Evolutionary conservation across 1,140 invertebrate species (phyloP).

Genomic region (Antheraea pernyi): DNA sequence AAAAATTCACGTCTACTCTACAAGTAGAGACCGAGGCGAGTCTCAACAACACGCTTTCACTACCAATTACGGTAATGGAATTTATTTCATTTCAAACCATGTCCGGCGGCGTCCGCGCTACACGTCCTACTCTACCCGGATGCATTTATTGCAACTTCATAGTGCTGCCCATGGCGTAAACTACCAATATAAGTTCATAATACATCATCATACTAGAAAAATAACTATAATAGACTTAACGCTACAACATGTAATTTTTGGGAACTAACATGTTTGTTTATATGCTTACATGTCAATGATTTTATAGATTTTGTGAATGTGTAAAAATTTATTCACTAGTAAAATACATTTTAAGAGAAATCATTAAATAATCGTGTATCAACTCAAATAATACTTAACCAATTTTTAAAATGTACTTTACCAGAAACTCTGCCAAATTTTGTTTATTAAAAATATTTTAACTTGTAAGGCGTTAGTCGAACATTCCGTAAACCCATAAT

Average conservation of each 20-base stretch:
- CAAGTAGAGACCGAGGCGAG: conserved; percentile 14
- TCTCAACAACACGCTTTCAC: conserved; percentile 46
- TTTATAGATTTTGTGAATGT: too few species aligned
- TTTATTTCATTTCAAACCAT: conserved; percentile 67
- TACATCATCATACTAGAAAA: too few species aligned
- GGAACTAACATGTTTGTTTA: not conserved
- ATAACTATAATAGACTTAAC: not conserved
- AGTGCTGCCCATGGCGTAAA: not conserved
- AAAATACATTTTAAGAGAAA: too few species aligned
- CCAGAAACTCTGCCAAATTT: too few species aligned
- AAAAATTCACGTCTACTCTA: not conserved
- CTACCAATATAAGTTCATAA: not conserved
- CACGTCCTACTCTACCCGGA: conserved; percentile 28
- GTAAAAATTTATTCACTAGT: too few species aligned
- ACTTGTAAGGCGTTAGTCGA: too few species aligned
- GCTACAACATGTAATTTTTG: not conserved
- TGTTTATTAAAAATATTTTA: too few species aligned
- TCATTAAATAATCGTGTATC: too few species aligned
- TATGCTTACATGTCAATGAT: too few species aligned
- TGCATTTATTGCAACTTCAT: conserved; percentile 27
- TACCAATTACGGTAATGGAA: conserved; percentile 73
- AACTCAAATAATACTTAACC: too few species aligned
- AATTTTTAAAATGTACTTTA: too few species aligned
- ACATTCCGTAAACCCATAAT: too few species aligned
- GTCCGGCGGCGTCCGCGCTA: conserved; percentile 36